These are phyloP conservation scores for Bettongia penicillata DNA, from an alignment of 2,113 vertebrate genomes.

Conservation along the genomic window DNA sequence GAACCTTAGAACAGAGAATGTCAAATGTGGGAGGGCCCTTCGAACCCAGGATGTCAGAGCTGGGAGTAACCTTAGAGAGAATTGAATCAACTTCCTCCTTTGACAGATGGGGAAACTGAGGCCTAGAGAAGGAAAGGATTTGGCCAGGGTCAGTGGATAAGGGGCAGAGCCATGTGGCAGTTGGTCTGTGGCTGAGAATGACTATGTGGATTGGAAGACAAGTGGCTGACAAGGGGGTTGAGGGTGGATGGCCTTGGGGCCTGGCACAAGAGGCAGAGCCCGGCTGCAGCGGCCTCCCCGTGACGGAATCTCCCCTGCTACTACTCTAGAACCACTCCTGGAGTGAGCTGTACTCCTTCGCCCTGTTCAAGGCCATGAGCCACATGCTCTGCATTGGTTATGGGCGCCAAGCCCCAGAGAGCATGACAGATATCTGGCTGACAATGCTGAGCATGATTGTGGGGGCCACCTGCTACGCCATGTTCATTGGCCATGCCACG, in stretches of 20 bases:
- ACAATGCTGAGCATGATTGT: conserved; percentile 99
- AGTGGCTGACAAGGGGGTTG: neutral
- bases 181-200: neutral
- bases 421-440: conserved; percentile 99
- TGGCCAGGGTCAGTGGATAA: neutral
- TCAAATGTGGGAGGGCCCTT: neutral
- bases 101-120: neutral
- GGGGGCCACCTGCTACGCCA: conserved; percentile 96
- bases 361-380: conserved; percentile 99
- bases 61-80: neutral
- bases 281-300: neutral
- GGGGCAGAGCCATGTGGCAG: neutral
- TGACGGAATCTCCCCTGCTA: neutral
- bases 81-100: neutral
- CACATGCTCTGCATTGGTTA: conserved; percentile 99
- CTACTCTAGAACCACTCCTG: conserved; percentile 93
- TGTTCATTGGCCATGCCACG: conserved; percentile 95
- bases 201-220: neutral
- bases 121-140: neutral
- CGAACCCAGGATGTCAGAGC: neutral
- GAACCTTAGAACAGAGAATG: neutral
- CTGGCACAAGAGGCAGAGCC: too few species aligned
- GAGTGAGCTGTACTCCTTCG: conserved; percentile 97
- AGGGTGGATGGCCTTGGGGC: neutral
- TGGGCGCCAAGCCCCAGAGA: conserved; percentile 95